Evolutionary conservation across 2,113 vertebrate species (phyloP).

Genomic region (Xiphophorus maculatus): DNA sequence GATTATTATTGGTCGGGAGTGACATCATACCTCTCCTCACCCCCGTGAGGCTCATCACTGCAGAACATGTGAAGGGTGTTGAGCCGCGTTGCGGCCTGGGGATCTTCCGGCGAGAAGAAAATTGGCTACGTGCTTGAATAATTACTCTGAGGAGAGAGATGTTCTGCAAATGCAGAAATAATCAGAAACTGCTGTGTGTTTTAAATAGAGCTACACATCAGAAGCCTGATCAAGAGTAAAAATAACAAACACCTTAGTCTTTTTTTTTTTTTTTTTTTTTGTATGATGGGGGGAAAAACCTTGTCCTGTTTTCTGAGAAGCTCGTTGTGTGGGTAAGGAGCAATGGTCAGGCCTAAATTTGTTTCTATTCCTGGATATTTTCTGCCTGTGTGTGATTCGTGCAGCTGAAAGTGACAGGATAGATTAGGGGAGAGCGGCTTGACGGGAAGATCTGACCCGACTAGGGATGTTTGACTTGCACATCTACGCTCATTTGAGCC

Average conservation of each 20-base stretch:
- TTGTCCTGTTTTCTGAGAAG: conserved; percentile 11
- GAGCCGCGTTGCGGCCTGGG: conserved; percentile 63
- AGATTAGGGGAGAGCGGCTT: conserved; percentile 2
- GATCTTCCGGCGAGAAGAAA: conserved; percentile 58
- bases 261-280: conserved; percentile 6
- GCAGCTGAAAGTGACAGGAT: conserved; percentile 18
- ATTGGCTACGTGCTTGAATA: not conserved
- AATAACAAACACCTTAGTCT: not conserved
- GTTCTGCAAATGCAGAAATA: conserved; percentile 53
- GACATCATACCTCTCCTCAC: conserved; percentile 75
- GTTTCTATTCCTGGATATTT: conserved; percentile 16
- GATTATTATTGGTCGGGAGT: conserved; percentile 82
- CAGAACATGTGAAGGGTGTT: conserved; percentile 73
- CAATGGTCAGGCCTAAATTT: conserved; percentile 16
- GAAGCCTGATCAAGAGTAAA: conserved; percentile 9
- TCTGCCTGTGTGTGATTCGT: conserved; percentile 13
- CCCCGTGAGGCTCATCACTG: conserved; percentile 70
- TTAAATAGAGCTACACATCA: conserved; percentile 52
- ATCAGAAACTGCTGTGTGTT: conserved; percentile 22
- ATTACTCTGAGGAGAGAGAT: conserved; percentile 34
- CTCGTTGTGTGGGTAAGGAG: conserved; percentile 12
- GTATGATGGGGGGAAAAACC: conserved; percentile 9
- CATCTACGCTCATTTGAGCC: not conserved
- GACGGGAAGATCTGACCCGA: not conserved
- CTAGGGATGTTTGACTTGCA: not conserved